Evolutionary conservation across 2,888 invertebrate species (phyloP).

Genomic region (Tholera decimalis): DNA sequence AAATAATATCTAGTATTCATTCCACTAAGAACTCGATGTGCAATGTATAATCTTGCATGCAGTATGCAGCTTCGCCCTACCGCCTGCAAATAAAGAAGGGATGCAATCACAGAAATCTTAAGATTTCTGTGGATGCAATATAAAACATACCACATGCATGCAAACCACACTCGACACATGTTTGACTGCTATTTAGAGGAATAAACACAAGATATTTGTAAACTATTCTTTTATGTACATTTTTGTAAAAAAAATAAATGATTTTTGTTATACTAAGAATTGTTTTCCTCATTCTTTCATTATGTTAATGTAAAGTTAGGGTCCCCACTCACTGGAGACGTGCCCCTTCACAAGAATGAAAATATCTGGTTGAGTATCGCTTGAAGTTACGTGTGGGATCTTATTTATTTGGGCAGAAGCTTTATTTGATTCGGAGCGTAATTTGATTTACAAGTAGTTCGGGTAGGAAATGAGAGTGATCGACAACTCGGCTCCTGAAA

Average conservation of each 20-base stretch:
- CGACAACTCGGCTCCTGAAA: constrained; percentile 5
- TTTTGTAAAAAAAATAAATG: not conserved
- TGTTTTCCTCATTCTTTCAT: constrained; percentile 5
- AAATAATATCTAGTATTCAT: too few species aligned
- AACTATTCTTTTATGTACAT: too few species aligned
- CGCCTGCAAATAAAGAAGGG: too few species aligned
- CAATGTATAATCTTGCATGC: too few species aligned
- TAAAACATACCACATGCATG: too few species aligned
- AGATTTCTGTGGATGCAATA: too few species aligned
- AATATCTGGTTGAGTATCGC: constrained; percentile 52
- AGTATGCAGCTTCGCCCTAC: too few species aligned
- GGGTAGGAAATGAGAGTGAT: constrained; percentile 16
- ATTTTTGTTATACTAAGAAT: not conserved
- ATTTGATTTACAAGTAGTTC: constrained; percentile 49
- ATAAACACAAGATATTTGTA: too few species aligned
- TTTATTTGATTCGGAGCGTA: constrained; percentile 54
- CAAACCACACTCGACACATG: too few species aligned
- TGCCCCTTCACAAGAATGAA: constrained; percentile 31
- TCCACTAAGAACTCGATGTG: too few species aligned
- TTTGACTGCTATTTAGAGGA: too few species aligned
- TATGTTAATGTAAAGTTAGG: constrained; percentile 47
- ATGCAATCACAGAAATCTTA: too few species aligned
- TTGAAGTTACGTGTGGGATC: constrained; percentile 40
- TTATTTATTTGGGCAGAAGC: constrained; percentile 52
- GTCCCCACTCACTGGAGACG: constrained; percentile 17